A percentile compares a stretch with the other conserved stretches of the same genome.
Conservation (phyloP, 2,797 vertebrate genomes). For the Loriculus beryllinus region DNA sequence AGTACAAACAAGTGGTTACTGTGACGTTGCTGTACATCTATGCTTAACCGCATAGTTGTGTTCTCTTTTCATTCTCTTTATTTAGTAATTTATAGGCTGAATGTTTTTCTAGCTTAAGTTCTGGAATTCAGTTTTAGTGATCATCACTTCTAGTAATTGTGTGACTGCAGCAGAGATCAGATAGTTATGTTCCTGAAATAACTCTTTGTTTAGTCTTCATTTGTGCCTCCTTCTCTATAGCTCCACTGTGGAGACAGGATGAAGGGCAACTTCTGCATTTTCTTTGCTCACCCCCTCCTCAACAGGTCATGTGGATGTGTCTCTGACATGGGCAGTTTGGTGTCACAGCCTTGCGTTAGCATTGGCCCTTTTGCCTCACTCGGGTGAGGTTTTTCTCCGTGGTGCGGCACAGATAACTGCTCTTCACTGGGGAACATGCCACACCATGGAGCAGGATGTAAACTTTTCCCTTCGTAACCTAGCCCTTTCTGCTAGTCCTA, state of each 20-base stretch:
- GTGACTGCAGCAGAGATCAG: not conserved
- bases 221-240: not conserved
- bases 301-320: fast-evolving
- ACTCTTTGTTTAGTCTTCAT: not conserved
- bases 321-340: not conserved
- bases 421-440: not conserved
- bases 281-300: not conserved
- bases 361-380: not conserved
- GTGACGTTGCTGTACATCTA: not conserved
- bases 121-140: not conserved
- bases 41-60: not conserved
- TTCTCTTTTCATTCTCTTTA: not conserved
- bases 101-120: not conserved
- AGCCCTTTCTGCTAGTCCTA: conserved; percentile 28
- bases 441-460: not conserved
- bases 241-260: not conserved
- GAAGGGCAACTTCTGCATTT: not conserved
- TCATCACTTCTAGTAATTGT: conserved; percentile 10
- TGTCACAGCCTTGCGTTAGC: not conserved
- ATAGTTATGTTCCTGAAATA: not conserved
- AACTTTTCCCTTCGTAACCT: not conserved
- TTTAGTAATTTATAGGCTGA: not conserved
- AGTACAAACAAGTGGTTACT: conserved; percentile 14
- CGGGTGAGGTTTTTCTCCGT: not conserved
- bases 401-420: not conserved